phyloP scores from a whole-genome alignment of 1,140 invertebrate species.

The Maniola jurtina region DNA sequence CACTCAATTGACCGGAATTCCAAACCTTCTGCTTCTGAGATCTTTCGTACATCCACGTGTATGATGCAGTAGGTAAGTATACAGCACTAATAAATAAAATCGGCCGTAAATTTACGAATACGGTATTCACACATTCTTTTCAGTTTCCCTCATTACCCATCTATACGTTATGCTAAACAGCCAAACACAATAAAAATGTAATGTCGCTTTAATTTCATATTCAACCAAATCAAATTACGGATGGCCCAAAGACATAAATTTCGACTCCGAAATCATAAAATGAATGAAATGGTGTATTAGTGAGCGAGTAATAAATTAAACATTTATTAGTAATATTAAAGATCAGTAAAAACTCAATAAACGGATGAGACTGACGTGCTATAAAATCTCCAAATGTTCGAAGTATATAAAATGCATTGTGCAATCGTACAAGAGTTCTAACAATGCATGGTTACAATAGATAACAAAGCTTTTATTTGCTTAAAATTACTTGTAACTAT shows the following conservation, averaged over 20 bases:
- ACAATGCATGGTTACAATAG: conserved; percentile 17
- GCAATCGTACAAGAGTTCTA: conserved; percentile 21
- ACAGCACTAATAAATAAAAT: conserved; percentile 32
- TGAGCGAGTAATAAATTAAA: conserved; percentile 61
- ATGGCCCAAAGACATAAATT: conserved; percentile 61
- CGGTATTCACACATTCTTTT: conserved; percentile 35
- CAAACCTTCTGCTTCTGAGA: conserved; percentile 22
- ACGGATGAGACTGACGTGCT: conserved; percentile 43
- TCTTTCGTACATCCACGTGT: conserved; percentile 18
- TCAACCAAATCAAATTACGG: conserved; percentile 63
- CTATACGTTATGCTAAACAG: conserved; percentile 58
- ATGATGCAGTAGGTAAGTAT: conserved; percentile 11
- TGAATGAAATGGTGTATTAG: conserved; percentile 67
- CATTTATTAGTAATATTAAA: conserved; percentile 71
- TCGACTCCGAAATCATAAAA: conserved; percentile 57
- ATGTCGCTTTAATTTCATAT: conserved; percentile 62
- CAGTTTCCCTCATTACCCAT: conserved; percentile 34
- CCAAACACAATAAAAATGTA: conserved; percentile 58
- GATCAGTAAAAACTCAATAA: conserved; percentile 68
- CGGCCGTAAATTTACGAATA: conserved; percentile 33
- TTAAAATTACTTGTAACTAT: not conserved
- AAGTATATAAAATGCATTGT: conserved; percentile 41
- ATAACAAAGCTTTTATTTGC: conserved; percentile 8
- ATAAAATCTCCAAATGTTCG: conserved; percentile 17
- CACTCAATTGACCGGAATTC: conserved; percentile 33